phyloP scores from a whole-genome alignment of 2,888 invertebrate genomes.

The Cyaniris semiargus region DNA sequence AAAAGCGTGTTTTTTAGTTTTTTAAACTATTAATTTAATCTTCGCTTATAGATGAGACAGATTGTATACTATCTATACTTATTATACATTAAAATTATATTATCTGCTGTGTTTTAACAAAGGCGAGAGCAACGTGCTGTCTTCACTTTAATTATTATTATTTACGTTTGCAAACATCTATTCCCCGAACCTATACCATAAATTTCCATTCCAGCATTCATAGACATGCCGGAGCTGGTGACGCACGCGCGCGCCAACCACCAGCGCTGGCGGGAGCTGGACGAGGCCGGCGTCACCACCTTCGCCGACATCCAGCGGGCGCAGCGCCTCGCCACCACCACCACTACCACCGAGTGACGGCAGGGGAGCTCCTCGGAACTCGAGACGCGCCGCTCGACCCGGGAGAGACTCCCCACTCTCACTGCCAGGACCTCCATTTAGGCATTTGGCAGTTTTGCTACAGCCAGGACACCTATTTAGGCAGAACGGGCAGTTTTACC shows the following conservation, averaged over 20 bases:
- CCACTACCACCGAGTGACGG: conserved; percentile 48
- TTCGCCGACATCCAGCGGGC: conserved; percentile 82
- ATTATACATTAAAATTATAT: too few species aligned
- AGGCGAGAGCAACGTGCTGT: too few species aligned
- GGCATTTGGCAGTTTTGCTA: neutral
- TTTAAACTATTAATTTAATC: too few species aligned
- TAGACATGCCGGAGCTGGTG: conserved; percentile 95
- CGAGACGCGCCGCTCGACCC: conserved; percentile 8
- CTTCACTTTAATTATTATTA: too few species aligned
- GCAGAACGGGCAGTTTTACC: too few species aligned
- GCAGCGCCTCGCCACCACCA: conserved; percentile 54
- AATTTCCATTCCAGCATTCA: conserved; percentile 83
- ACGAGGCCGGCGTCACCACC: conserved; percentile 87
- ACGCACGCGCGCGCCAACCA: conserved; percentile 92
- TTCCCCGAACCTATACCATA: neutral
- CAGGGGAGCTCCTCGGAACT: conserved; percentile 22
- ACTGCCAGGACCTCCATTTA: conserved; percentile 16
- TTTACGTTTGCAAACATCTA: neutral
- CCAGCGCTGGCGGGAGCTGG: conserved; percentile 93
- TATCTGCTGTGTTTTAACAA: too few species aligned
- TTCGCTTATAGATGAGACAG: too few species aligned
- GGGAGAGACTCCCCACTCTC: conserved; percentile 26
- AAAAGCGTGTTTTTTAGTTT: too few species aligned
- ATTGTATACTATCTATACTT: too few species aligned
- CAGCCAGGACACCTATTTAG: too few species aligned